Base-by-base conservation (phyloP, 2,113 vertebrate genomes). In the Ailuropoda melanoleuca region DNA sequence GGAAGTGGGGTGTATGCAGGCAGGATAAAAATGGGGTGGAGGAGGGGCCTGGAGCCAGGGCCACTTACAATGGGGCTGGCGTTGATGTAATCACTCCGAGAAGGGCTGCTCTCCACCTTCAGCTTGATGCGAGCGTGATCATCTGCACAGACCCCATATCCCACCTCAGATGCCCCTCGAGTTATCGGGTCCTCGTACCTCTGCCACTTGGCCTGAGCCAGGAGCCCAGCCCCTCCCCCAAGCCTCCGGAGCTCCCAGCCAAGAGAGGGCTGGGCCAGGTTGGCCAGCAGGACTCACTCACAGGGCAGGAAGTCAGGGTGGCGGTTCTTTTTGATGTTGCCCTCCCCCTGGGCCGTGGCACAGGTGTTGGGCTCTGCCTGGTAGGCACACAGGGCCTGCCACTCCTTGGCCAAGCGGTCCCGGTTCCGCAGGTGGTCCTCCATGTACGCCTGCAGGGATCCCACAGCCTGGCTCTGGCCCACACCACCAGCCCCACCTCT, bases 401-500 rank as follows among this genome's bases (percentile, higher is more conserved):
- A 99, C 97, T 99, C 99, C 98, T 99, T 99, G 98, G 99, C 99
- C 95, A 99, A 98, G 7, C 99, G 99, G 98, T 99, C 99, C 90
- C 99, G 99, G 96, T 99, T 99, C 95, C 99, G 99, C 95, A 99
- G 98, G 95, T 99, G 99, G 96, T 99, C 99, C 98, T 99, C 99
- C 99, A 99, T 99, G 31, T 99, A 99, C 0, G 99, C 99, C 99
- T 99, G 72, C 21, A 75, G 84, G 90, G 82, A 48, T 34, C 81
- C 4, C 48, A 24, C 43, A 66, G 80, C 70, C 92, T 46, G 94
- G 93, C 50, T 95, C 90, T 7, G 88, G 91, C 50, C 82, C 34
- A 26, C 29, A 14, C n/a, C 1, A 0, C 80, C 62, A 12, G 46
- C 50, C 39, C 50, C 7, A 29, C 26, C 19, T 1, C 0, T n/a